These are phyloP conservation scores for Neodiprion lecontei DNA, from an alignment of 1,140 invertebrate genomes.

Conservation along the genomic window DNA sequence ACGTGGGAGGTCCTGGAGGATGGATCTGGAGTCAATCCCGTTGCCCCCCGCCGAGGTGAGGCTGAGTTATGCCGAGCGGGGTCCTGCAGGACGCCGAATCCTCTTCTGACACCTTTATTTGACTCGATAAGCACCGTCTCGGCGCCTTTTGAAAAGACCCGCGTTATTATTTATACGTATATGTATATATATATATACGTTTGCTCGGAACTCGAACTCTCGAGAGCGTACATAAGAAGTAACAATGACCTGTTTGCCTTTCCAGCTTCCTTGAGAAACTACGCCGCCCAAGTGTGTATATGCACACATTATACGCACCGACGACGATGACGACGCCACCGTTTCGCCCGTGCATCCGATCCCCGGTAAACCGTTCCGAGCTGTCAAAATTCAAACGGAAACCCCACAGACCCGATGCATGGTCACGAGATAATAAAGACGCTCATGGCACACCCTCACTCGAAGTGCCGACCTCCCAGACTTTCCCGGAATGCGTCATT, in stretches of 20 bases:
- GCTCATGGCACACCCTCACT: not conserved
- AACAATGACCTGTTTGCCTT: conserved; percentile 14
- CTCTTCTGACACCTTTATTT: conserved; percentile 18
- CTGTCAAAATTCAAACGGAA: not conserved
- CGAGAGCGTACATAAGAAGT: too few relatives aligned
- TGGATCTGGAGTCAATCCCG: conserved; percentile 1
- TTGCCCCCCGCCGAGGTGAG: not conserved
- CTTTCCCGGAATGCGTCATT: too few relatives aligned
- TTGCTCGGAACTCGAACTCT: too few relatives aligned
- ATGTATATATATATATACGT: too few relatives aligned
- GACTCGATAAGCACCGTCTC: conserved; percentile 14
- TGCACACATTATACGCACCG: too few relatives aligned
- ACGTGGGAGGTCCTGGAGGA: conserved; percentile 28
- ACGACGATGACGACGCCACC: too few relatives aligned
- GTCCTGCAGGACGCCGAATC: not conserved
- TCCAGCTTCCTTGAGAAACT: conserved; percentile 15
- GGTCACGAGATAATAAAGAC: not conserved
- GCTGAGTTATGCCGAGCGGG: not conserved
- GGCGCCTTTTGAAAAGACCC: not conserved
- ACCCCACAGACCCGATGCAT: not conserved
- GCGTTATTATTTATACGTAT: too few relatives aligned
- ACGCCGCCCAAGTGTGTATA: conserved; percentile 4
- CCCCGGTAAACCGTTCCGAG: too few relatives aligned
- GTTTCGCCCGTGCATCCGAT: too few relatives aligned
- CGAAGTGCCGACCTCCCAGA: too few relatives aligned